Evolutionary conservation across 2,888 invertebrate genomes (phyloP).

Genomic region (Atherix ibis): DNA sequence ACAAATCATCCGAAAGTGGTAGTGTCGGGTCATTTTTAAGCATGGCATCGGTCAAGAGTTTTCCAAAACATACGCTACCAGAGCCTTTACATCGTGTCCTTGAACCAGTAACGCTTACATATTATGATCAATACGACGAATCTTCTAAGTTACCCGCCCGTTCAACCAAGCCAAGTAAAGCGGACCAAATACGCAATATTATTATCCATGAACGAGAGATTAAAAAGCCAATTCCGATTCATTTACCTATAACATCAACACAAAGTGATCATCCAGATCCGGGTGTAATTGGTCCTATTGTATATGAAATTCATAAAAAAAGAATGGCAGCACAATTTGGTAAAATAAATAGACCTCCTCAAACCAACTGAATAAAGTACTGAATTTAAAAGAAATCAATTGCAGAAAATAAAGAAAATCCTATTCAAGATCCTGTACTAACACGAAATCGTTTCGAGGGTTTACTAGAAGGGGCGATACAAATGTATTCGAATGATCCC

Average conservation of each 20-base stretch:
- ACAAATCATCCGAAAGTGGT: conserved; percentile 33
- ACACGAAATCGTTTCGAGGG: conserved; percentile 31
- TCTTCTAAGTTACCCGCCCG: conserved; percentile 16
- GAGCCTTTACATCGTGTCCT: conserved; percentile 64
- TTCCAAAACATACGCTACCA: conserved; percentile 58
- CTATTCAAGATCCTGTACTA: conserved; percentile 26
- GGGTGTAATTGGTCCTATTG: conserved; percentile 67
- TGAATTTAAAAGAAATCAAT: too few species aligned
- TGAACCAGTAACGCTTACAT: conserved; percentile 61
- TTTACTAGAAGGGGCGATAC: conserved; percentile 31
- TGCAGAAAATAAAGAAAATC: conserved; percentile 19
- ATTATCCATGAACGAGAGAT: conserved; percentile 1
- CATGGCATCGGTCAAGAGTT: conserved; percentile 75
- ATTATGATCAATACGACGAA: conserved; percentile 40
- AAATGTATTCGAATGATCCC: conserved; percentile 30
- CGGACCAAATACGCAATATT: conserved; percentile 4
- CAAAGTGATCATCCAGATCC: conserved; percentile 67
- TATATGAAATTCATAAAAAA: conserved; percentile 67
- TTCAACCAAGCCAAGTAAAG: conserved; percentile 18
- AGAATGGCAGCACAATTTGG: conserved; percentile 33
- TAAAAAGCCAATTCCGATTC: background rate
- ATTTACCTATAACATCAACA: conserved; percentile 29
- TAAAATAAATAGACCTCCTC: too few species aligned
- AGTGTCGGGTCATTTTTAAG: conserved; percentile 67
- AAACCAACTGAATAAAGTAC: too few species aligned